These are phyloP conservation scores for Drosophila mettleri DNA, from an alignment of 2,888 invertebrate species.

Conservation along the genomic window DNA sequence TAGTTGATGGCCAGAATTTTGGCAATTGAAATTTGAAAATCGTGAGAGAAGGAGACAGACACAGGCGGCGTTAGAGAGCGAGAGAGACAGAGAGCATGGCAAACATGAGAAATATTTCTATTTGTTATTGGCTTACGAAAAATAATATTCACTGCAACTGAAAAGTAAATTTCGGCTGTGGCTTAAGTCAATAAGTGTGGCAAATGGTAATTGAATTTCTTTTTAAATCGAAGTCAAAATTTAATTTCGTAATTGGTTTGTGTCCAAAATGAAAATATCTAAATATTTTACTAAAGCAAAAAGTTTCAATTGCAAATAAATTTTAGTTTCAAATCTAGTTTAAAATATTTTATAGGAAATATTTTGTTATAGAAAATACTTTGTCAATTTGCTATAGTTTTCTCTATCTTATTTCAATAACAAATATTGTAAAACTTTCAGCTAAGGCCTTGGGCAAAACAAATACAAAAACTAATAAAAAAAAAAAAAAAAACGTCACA, in stretches of 20 bases:
- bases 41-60: not conserved
- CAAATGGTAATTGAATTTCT: slow-evolving; percentile 6
- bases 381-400: not conserved
- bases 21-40: slow-evolving; percentile 27
- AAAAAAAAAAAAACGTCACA: slow-evolving; percentile 14
- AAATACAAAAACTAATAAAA: slow-evolving; percentile 24
- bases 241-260: slow-evolving; percentile 11
- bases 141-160: slow-evolving; percentile 1
- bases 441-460: slow-evolving; percentile 15
- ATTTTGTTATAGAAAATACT: not conserved
- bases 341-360: not conserved
- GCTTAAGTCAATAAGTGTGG: slow-evolving; percentile 19
- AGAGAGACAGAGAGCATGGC: not conserved
- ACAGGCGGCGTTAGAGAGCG: no score
- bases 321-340: not conserved
- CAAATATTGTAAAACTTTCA: not conserved
- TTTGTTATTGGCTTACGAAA: slow-evolving; percentile 29
- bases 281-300: not conserved
- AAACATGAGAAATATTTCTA: slow-evolving; percentile 35
- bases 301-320: not conserved
- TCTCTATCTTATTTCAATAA: not conserved
- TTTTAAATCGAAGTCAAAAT: not conserved
- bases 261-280: not conserved
- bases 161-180: slow-evolving; percentile 10
- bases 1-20: slow-evolving; percentile 22